These are phyloP conservation scores for Neotoma lepida DNA, from an alignment of 2,113 vertebrate species.

Conservation along the genomic window DNA sequence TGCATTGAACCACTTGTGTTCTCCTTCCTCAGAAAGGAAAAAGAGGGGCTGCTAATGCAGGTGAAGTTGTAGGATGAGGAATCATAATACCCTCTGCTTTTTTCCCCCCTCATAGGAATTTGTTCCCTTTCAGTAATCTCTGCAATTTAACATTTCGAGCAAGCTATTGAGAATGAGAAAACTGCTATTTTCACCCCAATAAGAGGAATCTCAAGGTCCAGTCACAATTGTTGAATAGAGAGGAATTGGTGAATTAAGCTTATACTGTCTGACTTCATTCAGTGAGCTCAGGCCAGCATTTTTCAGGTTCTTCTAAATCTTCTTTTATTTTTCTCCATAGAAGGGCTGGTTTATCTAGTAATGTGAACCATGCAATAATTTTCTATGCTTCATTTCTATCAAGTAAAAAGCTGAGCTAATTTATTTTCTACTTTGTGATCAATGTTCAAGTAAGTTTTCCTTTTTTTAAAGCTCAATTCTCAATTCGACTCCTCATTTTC, in stretches of 20 bases:
- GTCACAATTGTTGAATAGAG: conserved; percentile 35
- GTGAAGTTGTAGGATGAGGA: neutral
- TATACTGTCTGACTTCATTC: conserved; percentile 33
- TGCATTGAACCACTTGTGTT: neutral
- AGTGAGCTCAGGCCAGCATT: neutral
- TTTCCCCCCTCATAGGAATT: neutral
- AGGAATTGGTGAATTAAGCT: conserved; percentile 23
- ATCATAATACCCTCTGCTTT: neutral
- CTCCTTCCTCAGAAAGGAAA: neutral
- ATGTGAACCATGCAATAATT: conserved; percentile 49
- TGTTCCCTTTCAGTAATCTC: neutral
- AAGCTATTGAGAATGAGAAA: conserved; percentile 37
- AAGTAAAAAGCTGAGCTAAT: conserved; percentile 31
- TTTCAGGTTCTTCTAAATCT: conserved; percentile 34
- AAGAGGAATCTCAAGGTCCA: neutral
- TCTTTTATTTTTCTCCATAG: conserved; percentile 29
- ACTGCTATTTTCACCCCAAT: conserved; percentile 42
- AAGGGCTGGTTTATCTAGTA: conserved; percentile 22
- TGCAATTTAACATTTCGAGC: conserved; percentile 25
- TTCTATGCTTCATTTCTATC: conserved; percentile 51
- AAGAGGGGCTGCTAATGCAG: neutral
- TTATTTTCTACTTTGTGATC: conserved; percentile 53
- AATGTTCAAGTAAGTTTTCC: neutral
- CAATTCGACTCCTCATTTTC: neutral
- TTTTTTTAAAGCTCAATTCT: neutral